A percentile compares a stretch with the other conserved stretches of the same genome.
These are phyloP conservation scores for Leptobrachium ailaonicum DNA, from an alignment of 2,113 vertebrate species.

Conservation along the genomic window DNA sequence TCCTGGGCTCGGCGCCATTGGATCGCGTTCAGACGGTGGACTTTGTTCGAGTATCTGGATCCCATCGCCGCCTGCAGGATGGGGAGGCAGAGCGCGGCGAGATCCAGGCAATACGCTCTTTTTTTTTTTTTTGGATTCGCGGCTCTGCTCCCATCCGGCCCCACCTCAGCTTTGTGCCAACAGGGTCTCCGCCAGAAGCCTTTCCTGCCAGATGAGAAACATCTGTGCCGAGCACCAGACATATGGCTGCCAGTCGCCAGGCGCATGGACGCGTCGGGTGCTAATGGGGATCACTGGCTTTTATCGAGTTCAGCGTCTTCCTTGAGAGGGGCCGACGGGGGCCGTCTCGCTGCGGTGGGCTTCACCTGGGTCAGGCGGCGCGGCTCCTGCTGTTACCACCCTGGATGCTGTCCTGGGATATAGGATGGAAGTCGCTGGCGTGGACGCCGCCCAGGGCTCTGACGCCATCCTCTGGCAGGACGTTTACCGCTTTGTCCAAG, in stretches of 20 bases:
- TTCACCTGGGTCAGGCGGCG: slow-evolving; percentile 17
- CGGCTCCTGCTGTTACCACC: not conserved
- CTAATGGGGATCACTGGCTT: slow-evolving; percentile 15
- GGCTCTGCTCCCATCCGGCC: slow-evolving; percentile 38
- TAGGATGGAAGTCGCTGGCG: not conserved
- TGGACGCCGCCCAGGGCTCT: not conserved
- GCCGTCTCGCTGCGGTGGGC: slow-evolving; percentile 3
- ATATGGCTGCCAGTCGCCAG: slow-evolving; percentile 35
- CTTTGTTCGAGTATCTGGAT: not conserved
- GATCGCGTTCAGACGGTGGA: not conserved
- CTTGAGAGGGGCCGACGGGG: not conserved
- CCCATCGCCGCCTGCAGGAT: not conserved
- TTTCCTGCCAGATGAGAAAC: slow-evolving; percentile 49
- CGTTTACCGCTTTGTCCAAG: not conserved
- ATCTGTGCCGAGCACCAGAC: slow-evolving; percentile 18
- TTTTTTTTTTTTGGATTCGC: not conserved
- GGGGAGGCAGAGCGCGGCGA: slow-evolving; percentile 2
- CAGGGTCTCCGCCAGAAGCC: slow-evolving; percentile 35
- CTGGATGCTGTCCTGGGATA: not conserved
- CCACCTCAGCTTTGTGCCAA: slow-evolving; percentile 38
- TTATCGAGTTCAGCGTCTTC: slow-evolving; percentile 20
- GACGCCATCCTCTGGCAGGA: not conserved
- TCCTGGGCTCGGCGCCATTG: not conserved
- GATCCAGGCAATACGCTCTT: not conserved
- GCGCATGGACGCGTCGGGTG: slow-evolving; percentile 29